A percentile compares a stretch with the other conserved stretches of the same genome.
Conservation (phyloP, 2,113 vertebrate species). For the Indicator maculatus region DNA sequence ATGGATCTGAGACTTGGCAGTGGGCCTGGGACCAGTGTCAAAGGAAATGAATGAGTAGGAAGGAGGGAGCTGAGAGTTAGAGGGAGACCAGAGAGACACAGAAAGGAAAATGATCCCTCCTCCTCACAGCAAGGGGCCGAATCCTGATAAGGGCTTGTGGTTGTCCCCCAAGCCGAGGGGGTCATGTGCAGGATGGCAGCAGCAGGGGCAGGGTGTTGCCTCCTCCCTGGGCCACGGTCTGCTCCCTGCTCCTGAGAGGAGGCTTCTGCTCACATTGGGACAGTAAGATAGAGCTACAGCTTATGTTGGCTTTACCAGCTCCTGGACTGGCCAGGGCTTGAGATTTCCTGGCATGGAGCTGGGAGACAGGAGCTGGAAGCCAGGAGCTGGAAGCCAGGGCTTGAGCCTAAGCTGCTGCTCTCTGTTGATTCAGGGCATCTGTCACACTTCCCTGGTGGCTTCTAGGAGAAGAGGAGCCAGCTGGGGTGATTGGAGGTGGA, state of each 20-base stretch:
- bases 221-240: not conserved
- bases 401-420: not conserved
- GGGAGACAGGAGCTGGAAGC: slow-evolving; percentile 28
- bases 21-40: slow-evolving; percentile 77
- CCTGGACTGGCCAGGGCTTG: not conserved
- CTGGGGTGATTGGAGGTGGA: not conserved
- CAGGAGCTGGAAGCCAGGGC: not conserved
- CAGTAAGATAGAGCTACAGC: slow-evolving; percentile 24
- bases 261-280: slow-evolving; percentile 15
- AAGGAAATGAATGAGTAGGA: slow-evolving; percentile 77
- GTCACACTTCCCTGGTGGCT: not conserved
- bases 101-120: slow-evolving; percentile 21
- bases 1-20: slow-evolving; percentile 84
- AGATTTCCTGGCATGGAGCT: slow-evolving; percentile 41
- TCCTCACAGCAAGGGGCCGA: slow-evolving; percentile 2
- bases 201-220: not conserved
- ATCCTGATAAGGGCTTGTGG: slow-evolving; percentile 31
- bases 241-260: slow-evolving; percentile 23
- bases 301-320: slow-evolving; percentile 64
- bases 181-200: not conserved
- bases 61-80: slow-evolving; percentile 46
- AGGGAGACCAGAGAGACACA: slow-evolving; percentile 5
- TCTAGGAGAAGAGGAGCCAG: slow-evolving; percentile 31
- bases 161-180: not conserved
- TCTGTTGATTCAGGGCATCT: slow-evolving; percentile 56